Conservation (phyloP, 1,140 invertebrate genomes). For the Eumeta japonica region DNA sequence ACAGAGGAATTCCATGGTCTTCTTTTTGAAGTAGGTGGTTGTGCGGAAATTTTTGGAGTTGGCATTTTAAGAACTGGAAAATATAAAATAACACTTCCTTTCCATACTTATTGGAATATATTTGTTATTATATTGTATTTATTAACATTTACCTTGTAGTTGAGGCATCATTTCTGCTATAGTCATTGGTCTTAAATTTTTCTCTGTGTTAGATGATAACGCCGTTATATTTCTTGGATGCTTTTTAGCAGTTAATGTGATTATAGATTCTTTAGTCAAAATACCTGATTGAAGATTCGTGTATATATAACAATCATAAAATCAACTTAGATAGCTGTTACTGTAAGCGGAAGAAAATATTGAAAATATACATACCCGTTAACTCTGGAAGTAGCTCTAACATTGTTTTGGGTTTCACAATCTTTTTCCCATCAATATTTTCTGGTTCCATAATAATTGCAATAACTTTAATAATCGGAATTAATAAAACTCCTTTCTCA, state of each 20-base stretch:
- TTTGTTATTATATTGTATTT: too few species aligned
- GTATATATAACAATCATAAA: conserved; percentile 14
- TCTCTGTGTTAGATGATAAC: conserved; percentile 23
- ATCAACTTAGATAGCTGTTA: conserved; percentile 4
- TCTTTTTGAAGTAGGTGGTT: conserved; percentile 22
- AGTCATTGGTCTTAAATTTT: conserved; percentile 29
- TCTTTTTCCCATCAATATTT: too few species aligned
- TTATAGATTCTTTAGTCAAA: conserved; percentile 24
- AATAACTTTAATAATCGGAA: too few species aligned
- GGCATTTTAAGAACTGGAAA: conserved; percentile 23
- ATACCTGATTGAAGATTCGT: too few species aligned
- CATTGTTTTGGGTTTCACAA: conserved; percentile 28
- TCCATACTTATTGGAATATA: too few species aligned
- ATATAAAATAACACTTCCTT: too few species aligned
- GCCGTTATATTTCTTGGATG: conserved; percentile 17
- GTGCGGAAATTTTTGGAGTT: conserved; percentile 17
- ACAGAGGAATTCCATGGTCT: conserved; percentile 41
- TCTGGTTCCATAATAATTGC: too few species aligned
- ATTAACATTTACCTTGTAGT: conserved; percentile 23
- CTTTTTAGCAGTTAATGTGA: conserved; percentile 23
- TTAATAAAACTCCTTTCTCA: too few species aligned
- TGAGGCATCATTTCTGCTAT: conserved; percentile 32
- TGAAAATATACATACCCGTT: conserved; percentile 16
- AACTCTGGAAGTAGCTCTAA: conserved; percentile 30
- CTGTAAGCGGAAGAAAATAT: neutral